Evolutionary conservation across 2,113 vertebrate species (phyloP).

Genomic region (Arvicanthis niloticus): DNA sequence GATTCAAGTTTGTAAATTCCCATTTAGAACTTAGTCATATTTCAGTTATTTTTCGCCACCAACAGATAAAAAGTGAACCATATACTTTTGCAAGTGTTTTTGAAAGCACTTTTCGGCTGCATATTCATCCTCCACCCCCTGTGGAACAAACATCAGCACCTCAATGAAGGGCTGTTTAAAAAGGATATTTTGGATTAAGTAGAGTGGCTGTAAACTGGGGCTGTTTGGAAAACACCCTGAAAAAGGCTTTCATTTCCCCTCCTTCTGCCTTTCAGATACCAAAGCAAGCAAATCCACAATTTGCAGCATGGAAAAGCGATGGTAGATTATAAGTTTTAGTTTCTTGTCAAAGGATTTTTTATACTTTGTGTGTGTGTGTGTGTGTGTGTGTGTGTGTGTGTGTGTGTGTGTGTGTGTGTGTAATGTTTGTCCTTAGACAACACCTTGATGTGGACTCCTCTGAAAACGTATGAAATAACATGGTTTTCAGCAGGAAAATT

Average conservation of each 20-base stretch:
- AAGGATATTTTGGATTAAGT: slow-evolving; percentile 55
- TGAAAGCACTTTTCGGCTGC: slow-evolving; percentile 33
- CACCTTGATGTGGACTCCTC: slow-evolving; percentile 29
- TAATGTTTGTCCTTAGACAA: slow-evolving; percentile 40
- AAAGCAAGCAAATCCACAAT: slow-evolving; percentile 28
- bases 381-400: not conserved
- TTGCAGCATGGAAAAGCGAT: not conserved
- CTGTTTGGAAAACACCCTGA: slow-evolving; percentile 53
- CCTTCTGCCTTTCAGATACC: slow-evolving; percentile 55
- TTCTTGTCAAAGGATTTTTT: slow-evolving; percentile 27
- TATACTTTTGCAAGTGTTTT: not conserved
- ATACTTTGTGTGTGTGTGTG: not conserved
- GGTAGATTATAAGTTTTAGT: not conserved
- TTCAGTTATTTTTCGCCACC: slow-evolving; percentile 48
- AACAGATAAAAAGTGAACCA: slow-evolving; percentile 54
- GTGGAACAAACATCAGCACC: slow-evolving; percentile 56
- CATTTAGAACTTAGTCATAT: slow-evolving; percentile 52
- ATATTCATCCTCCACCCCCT: not conserved
- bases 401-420: not conserved
- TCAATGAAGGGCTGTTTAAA: slow-evolving; percentile 49
- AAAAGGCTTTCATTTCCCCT: slow-evolving; percentile 27
- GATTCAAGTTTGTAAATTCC: slow-evolving; percentile 61
- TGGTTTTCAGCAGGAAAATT: not conserved
- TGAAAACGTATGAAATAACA: slow-evolving; percentile 24
- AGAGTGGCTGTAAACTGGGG: slow-evolving; percentile 46